Base-by-base conservation (phyloP, 2,797 vertebrate species). In the Gymnocypris eckloni region DNA sequence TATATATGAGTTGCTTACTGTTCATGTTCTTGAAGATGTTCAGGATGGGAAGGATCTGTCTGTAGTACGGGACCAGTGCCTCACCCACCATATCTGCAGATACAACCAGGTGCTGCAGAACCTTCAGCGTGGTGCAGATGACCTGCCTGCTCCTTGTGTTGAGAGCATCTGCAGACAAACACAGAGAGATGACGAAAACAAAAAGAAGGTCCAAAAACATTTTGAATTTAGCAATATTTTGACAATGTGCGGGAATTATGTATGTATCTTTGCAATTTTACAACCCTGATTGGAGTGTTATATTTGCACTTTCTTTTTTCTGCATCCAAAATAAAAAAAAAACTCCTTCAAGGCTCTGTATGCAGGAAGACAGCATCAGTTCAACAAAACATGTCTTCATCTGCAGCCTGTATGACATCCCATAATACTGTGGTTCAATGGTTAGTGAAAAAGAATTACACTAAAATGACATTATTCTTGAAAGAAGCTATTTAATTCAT, bases 1-100 rank as follows among this genome's bases (percentile, higher is more conserved):
- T 37, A 6, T 61, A 5, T 15, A 2, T n/a, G 52, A 61, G 43
- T 20, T 76, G 25, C 97, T 98, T 93, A 98, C 97, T 94, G 88
- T 97, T 97, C 94, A 96, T 95, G 90, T 97, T 96, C 95, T 98
- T 99, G 93, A 98, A 99, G 93, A 99, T 96, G 95, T 96, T 99
- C 91, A 98, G 91, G 89, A 98, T 93, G 56, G 96, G 96, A 15
- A 99, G 96, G 91, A 99, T 97, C 92, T 98, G 97, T 1, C 96
- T 95, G 92, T 97, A 99, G 93, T 99, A 98, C 3, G 97, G 97
- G 87, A 98, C 97, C 92, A 99, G 90, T 1, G 94, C 91, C 75
- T 93, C 91, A 6, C 95, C 95, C 80, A 95, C 92, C 90, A 94
- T 95, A 48, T 98, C 97, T 12, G 95, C 96, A 2, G 97, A 99